These are phyloP conservation scores for Cherax quadricarinatus DNA, from an alignment of 1,140 invertebrate species.

Conservation along the genomic window DNA sequence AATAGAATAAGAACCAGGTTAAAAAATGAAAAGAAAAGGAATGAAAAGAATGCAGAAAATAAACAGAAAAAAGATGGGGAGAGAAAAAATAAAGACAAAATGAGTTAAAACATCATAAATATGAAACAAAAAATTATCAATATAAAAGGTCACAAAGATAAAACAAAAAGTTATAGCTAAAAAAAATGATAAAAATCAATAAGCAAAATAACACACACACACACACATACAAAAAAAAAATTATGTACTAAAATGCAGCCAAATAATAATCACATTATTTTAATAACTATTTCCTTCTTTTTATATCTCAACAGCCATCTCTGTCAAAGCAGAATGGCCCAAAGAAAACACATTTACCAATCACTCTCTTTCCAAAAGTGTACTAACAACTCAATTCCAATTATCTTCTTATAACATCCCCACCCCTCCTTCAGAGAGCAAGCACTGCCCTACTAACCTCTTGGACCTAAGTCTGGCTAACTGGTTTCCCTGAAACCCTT, in stretches of 20 bases:
- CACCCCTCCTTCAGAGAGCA: too few species aligned
- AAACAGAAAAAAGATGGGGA: background rate
- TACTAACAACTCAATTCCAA: too few species aligned
- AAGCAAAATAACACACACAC: background rate
- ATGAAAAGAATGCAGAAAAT: slow-evolving; percentile 11
- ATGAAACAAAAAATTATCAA: background rate
- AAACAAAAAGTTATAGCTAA: background rate
- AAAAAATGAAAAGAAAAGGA: background rate
- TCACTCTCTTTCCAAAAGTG: too few species aligned
- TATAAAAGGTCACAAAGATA: background rate
- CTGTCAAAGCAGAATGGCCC: too few species aligned
- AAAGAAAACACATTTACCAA: too few species aligned
- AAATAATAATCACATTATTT: background rate
- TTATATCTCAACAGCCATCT: too few species aligned
- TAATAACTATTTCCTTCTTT: too few species aligned
- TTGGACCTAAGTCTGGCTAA: too few species aligned
- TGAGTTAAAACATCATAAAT: background rate
- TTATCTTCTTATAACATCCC: too few species aligned
- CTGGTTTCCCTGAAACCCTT: too few species aligned
- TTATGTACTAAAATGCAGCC: background rate
- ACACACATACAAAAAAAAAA: background rate
- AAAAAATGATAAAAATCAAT: background rate
- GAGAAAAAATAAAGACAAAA: background rate
- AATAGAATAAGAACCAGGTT: background rate
- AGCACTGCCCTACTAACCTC: too few species aligned